A percentile compares a stretch with the other conserved stretches of the same genome.
phyloP scores from a whole-genome alignment of 2,888 invertebrate genomes.

The Pseudococcus jackbeardsleyi region DNA sequence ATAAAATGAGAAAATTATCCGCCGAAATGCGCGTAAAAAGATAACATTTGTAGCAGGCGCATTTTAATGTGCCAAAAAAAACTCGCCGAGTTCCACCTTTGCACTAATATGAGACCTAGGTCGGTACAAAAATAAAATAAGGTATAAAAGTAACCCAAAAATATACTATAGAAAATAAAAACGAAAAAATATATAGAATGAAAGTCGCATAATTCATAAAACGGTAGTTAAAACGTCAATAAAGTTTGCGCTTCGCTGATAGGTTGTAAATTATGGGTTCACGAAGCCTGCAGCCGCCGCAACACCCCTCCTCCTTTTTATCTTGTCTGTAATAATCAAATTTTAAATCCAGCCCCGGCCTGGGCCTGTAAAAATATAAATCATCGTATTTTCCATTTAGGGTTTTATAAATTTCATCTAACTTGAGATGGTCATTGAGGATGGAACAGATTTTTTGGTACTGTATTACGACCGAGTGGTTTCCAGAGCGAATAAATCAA shows the following conservation, averaged over 20 bases:
- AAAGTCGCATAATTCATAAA: conserved; percentile 44
- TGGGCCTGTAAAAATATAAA: not conserved
- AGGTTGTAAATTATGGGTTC: conserved; percentile 36
- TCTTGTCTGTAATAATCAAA: conserved; percentile 42
- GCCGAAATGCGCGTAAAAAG: too few species aligned
- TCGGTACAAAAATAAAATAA: not conserved
- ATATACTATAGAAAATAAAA: not conserved
- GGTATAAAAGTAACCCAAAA: not conserved
- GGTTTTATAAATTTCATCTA: not conserved
- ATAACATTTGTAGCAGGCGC: not conserved
- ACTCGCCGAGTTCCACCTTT: too few species aligned
- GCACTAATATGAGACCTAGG: too few species aligned
- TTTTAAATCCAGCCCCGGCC: conserved; percentile 26
- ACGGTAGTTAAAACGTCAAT: conserved; percentile 45
- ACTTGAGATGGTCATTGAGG: conserved; percentile 29
- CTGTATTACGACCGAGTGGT: not conserved
- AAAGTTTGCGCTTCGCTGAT: conserved; percentile 47
- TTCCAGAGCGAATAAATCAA: conserved; percentile 18
- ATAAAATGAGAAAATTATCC: too few species aligned
- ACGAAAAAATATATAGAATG: not conserved
- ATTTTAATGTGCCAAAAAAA: too few species aligned
- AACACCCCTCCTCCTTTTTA: not conserved
- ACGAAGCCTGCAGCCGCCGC: not conserved
- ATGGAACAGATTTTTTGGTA: conserved; percentile 36
- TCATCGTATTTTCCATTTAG: conserved; percentile 28